Evolutionary conservation across 2,113 vertebrate species (phyloP).

Genomic region (Ancistrus triradiatus): DNA sequence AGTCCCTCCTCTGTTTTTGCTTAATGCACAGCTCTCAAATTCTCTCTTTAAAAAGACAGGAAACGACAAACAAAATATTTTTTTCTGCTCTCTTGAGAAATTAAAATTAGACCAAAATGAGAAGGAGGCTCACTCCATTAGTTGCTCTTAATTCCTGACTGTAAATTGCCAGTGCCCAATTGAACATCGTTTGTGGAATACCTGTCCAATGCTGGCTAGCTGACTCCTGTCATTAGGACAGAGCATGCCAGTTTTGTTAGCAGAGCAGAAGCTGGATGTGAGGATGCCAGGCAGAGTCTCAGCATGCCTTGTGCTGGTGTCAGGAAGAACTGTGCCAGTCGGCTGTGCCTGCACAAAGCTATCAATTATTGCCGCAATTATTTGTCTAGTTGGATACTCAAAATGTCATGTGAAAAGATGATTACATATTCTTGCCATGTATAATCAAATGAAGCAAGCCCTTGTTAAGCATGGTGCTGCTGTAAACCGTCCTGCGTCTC

Average conservation of each 20-base stretch:
- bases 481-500: slow-evolving; percentile 71
- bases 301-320: slow-evolving; percentile 74
- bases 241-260: slow-evolving; percentile 67
- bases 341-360: slow-evolving; percentile 74
- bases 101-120: slow-evolving; percentile 38
- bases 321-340: slow-evolving; percentile 72
- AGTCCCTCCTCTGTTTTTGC: slow-evolving; percentile 25
- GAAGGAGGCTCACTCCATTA: slow-evolving; percentile 29
- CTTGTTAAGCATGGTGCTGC: slow-evolving; percentile 73
- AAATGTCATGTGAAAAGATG: slow-evolving; percentile 86
- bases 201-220: slow-evolving; percentile 40
- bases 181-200: slow-evolving; percentile 44
- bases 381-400: slow-evolving; percentile 84
- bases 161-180: slow-evolving; percentile 56
- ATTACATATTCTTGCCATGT: slow-evolving; percentile 81
- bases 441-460: slow-evolving; percentile 82
- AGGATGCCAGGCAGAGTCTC: slow-evolving; percentile 65
- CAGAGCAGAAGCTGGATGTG: slow-evolving; percentile 67
- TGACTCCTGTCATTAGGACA: slow-evolving; percentile 66
- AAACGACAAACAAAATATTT: slow-evolving; percentile 36
- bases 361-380: slow-evolving; percentile 86
- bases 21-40: slow-evolving; percentile 44
- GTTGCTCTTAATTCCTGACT: slow-evolving; percentile 58
- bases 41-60: slow-evolving; percentile 26
- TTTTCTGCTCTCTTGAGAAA: slow-evolving; percentile 39